Evolutionary conservation across 2,888 invertebrate species (phyloP).

Genomic region (Plebejus melissa): DNA sequence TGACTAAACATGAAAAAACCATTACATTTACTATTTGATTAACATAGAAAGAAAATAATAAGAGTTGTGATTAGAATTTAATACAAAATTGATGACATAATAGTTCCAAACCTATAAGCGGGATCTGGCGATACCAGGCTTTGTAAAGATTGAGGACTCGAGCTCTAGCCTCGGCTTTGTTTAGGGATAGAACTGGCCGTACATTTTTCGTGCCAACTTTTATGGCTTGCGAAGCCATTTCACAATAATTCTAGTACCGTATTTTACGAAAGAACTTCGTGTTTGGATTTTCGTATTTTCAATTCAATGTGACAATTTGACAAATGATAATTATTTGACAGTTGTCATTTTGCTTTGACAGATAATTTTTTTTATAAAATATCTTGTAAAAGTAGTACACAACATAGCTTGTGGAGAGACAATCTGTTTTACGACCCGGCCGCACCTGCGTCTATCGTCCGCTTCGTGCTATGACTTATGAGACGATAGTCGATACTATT

Average conservation of each 20-base stretch:
- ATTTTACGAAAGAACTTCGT: neutral
- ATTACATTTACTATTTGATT: neutral
- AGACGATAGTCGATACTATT: too few relatives aligned
- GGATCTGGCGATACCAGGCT: constrained; percentile 96
- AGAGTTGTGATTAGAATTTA: neutral
- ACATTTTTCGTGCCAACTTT: constrained; percentile 82
- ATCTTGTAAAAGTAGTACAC: too few relatives aligned
- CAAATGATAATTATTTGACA: neutral
- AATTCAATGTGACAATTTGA: neutral
- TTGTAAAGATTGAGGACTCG: constrained; percentile 93
- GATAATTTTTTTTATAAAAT: too few relatives aligned
- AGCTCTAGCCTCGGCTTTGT: constrained; percentile 86
- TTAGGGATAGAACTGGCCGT: constrained; percentile 90
- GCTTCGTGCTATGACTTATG: too few relatives aligned
- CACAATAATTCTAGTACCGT: constrained; percentile 1
- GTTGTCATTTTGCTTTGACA: too few relatives aligned
- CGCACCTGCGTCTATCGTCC: too few relatives aligned
- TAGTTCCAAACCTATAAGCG: constrained; percentile 87
- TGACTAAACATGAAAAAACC: constrained; percentile 78
- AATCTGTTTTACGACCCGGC: too few relatives aligned
- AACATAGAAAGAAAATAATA: neutral
- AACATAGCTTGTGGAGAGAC: too few relatives aligned
- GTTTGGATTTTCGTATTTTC: neutral
- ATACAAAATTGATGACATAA: constrained; percentile 63
- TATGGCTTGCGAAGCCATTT: constrained; percentile 64